Base-by-base conservation (phyloP, 2,888 invertebrate species). In the Pyrrhia umbra region DNA sequence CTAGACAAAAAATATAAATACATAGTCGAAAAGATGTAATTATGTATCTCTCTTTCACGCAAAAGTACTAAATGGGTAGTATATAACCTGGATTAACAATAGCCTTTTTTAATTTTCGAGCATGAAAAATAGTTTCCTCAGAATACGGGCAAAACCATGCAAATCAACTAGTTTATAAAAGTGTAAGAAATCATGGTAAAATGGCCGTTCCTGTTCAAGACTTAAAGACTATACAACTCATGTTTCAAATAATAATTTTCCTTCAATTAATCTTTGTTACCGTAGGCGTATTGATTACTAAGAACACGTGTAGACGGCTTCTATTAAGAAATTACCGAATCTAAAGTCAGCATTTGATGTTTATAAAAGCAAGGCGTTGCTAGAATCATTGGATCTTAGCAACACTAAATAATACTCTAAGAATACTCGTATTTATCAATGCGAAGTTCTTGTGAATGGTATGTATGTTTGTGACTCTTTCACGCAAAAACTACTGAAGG, bases 211-310 rank as follows among this genome's bases (percentile, higher is more conserved):
- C 64, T 15, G 1, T 45, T 67, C 34, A 51, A 58, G 23, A 52
- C 42, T 27, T 57, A 56, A 8, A 6, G 15, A 34, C 39, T 73
- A 54, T 47, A 13, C 5, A 62, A 64, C 67, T 75, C 76, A 67
- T 75, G 68, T 68, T 75, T 46, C 54, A 65, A 79, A 47, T 68
- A 72, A 55, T 46, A 68, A 8, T 56, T 42, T 42, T 30, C 16
- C 15, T 34, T 39, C 42, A 46, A 78, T 63, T 54, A 66, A 55
- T 57, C 59, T 39, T 59, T 45, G 50, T 64, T 59, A 58, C 46
- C 18, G 30, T 40, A 2, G 1, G 20, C 20, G 34, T 54, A 69
- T 69, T 58, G 49, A 30, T 75, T 72, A 46, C 52, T 37, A 62
- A 57, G 42, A 46, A 45, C 34, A 16, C 15, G 1, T 15, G 9